phyloP scores from a whole-genome alignment of 2,888 invertebrate genomes.

The Anarsia innoxiella region DNA sequence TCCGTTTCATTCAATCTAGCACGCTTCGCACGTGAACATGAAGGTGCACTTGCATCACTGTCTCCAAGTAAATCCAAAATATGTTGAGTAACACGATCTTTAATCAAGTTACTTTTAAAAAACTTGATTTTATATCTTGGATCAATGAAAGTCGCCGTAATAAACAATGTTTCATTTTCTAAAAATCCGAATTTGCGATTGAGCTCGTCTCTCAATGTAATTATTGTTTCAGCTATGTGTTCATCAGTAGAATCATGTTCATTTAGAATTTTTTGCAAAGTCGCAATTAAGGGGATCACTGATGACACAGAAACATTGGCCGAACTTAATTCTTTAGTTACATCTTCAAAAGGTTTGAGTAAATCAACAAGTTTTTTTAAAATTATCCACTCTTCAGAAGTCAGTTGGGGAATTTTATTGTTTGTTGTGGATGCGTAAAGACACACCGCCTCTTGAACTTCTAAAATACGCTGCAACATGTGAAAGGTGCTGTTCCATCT shows the following conservation, averaged over 20 bases:
- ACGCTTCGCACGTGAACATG: not conserved
- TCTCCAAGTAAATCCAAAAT: not conserved
- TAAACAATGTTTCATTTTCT: conserved; percentile 20
- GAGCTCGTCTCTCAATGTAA: not conserved
- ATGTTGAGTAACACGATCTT: not conserved
- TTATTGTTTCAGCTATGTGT: not conserved
- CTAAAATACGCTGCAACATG: conserved; percentile 17
- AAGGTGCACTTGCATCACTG: not conserved
- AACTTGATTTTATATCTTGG: conserved; percentile 15
- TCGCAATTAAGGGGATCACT: conserved; percentile 19
- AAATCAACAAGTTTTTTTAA: conserved; percentile 16
- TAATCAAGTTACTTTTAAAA: conserved; percentile 10
- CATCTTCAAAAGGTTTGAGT: conserved; percentile 19
- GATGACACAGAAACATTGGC: conserved; percentile 19
- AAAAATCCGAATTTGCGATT: conserved; percentile 18
- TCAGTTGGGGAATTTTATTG: conserved; percentile 19
- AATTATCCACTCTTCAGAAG: conserved; percentile 18
- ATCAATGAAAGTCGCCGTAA: conserved; percentile 19
- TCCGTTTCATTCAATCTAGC: not conserved
- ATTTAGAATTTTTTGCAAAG: conserved; percentile 16
- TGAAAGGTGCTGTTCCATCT: conserved; percentile 19
- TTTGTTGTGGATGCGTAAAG: conserved; percentile 19
- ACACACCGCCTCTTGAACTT: conserved; percentile 17
- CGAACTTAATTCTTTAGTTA: conserved; percentile 19
- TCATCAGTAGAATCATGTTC: conserved; percentile 6